Evolutionary conservation across 64 coral and sea anemone species (phyloP).

Genomic region (Montipora cactus): DNA sequence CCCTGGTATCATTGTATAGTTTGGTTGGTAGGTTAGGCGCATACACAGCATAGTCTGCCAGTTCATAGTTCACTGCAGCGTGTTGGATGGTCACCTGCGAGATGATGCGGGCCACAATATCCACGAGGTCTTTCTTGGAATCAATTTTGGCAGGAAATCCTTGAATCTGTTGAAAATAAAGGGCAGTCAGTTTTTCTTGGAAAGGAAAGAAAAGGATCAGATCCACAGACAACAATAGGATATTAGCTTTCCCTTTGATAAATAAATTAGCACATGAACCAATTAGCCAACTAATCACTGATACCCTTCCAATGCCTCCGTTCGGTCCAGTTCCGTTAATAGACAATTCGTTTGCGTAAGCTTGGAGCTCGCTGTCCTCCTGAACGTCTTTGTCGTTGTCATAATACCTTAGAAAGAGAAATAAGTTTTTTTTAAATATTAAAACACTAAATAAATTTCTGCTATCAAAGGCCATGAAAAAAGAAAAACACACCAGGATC

Average conservation of each 20-base stretch:
- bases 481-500: too few relatives aligned
- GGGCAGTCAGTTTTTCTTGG: too few relatives aligned
- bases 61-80: constrained; percentile 29
- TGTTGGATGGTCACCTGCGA: constrained; percentile 46
- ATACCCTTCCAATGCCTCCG: constrained; percentile 61
- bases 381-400: constrained; percentile 3
- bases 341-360: constrained; percentile 56
- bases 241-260: too few relatives aligned
- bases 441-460: too few relatives aligned
- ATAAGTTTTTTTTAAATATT: not conserved
- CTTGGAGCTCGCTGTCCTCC: constrained; percentile 41
- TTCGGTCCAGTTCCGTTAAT: constrained; percentile 55
- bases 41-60: constrained; percentile 64
- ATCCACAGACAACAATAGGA: too few relatives aligned
- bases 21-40: constrained; percentile 70
- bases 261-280: too few relatives aligned
- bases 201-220: too few relatives aligned
- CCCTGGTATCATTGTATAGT: constrained; percentile 66
- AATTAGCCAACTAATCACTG: not conserved
- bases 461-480: too few relatives aligned
- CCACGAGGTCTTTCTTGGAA: constrained; percentile 29
- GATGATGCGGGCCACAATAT: constrained; percentile 68
- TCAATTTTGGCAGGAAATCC: constrained; percentile 59
- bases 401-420: constrained; percentile 38
- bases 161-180: constrained; percentile 40